Conservation (phyloP, 2,888 invertebrate species). For the Volucella zonaria region DNA sequence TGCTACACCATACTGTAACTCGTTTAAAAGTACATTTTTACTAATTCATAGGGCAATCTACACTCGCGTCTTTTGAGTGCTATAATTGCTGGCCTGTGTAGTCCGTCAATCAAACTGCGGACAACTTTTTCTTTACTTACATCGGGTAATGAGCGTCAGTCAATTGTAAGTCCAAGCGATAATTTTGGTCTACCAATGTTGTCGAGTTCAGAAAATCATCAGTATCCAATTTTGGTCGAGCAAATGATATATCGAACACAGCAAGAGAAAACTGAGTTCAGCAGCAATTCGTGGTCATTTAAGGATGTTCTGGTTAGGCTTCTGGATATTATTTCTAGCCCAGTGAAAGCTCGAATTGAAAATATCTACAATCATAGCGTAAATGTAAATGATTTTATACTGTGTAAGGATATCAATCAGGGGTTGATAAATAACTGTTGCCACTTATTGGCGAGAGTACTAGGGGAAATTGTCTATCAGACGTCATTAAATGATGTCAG, state of each 20-base stretch:
- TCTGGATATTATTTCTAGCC: constrained; percentile 91
- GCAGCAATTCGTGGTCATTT: constrained; percentile 84
- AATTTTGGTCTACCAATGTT: constrained; percentile 88
- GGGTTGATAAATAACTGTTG: constrained; percentile 88
- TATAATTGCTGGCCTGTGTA: constrained; percentile 92
- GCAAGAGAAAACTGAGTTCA: constrained; percentile 82
- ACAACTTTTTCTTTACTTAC: constrained; percentile 89
- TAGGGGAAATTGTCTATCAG: constrained; percentile 93
- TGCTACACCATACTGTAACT: background rate
- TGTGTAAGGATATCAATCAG: constrained; percentile 82
- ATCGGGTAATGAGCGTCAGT: constrained; percentile 81
- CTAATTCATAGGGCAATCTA: constrained; percentile 72
- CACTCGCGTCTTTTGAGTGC: constrained; percentile 87
- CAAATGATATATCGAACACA: constrained; percentile 89
- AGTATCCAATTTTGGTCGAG: constrained; percentile 90
- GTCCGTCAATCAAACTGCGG: constrained; percentile 88
- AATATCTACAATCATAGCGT: constrained; percentile 80
- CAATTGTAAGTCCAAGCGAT: constrained; percentile 87
- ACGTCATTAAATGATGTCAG: constrained; percentile 89
- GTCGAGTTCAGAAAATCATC: constrained; percentile 86
- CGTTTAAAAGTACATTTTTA: background rate
- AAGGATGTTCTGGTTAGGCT: constrained; percentile 92
- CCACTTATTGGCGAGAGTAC: constrained; percentile 90
- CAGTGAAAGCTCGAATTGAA: constrained; percentile 85
- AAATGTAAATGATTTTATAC: constrained; percentile 81